These are phyloP conservation scores for Antheraea mylitta DNA, from an alignment of 1,140 invertebrate species.

Conservation along the genomic window DNA sequence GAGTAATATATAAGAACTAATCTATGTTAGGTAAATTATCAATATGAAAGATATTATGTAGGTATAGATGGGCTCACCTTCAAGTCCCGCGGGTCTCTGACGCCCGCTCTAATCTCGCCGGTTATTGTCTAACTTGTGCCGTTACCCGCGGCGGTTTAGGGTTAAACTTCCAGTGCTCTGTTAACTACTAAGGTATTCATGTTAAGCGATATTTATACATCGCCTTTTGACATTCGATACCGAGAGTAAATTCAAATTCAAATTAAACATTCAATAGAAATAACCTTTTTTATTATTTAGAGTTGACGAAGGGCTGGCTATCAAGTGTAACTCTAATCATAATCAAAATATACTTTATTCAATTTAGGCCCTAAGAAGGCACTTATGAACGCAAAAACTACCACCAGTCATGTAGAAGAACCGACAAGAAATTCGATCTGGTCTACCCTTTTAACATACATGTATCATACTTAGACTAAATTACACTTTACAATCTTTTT, in stretches of 20 bases:
- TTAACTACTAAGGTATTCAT: constrained; percentile 12
- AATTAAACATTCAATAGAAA: not conserved
- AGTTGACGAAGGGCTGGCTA: too few relatives aligned
- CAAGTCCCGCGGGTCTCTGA: constrained; percentile 5
- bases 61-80: not conserved
- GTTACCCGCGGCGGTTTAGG: constrained; percentile 29
- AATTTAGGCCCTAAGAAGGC: too few relatives aligned
- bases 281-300: too few relatives aligned
- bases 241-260: not conserved
- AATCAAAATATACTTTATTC: too few relatives aligned
- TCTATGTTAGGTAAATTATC: constrained; percentile 9
- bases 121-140: constrained; percentile 47
- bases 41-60: constrained; percentile 23
- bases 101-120: constrained; percentile 31
- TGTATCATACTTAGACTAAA: too few relatives aligned
- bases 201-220: constrained; percentile 25
- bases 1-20: not conserved
- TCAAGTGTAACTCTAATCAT: too few relatives aligned
- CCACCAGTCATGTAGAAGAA: too few relatives aligned
- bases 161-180: constrained; percentile 1
- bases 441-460: too few relatives aligned
- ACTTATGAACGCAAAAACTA: too few relatives aligned
- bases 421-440: too few relatives aligned
- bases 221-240: not conserved
- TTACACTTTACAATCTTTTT: too few relatives aligned